Conservation (phyloP, 1,140 invertebrate genomes). For the Arion vulgaris region DNA sequence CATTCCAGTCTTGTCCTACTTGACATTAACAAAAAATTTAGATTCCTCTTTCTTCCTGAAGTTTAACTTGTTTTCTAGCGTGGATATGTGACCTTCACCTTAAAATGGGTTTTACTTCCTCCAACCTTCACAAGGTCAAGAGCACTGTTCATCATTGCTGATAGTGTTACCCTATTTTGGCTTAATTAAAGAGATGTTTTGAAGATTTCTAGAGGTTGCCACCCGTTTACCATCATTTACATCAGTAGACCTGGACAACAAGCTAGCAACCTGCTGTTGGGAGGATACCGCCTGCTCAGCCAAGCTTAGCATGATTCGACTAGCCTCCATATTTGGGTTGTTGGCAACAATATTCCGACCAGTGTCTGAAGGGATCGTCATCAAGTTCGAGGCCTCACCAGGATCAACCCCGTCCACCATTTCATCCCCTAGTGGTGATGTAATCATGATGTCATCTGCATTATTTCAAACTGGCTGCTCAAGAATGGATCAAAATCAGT, state of each 20-base stretch:
- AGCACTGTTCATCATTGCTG: not conserved
- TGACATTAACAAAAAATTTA: too few species aligned
- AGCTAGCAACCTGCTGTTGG: not conserved
- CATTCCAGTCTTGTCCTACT: too few species aligned
- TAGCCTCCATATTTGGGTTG: constrained; percentile 17
- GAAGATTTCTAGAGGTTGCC: not conserved
- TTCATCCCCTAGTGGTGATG: constrained; percentile 4
- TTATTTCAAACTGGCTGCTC: not conserved
- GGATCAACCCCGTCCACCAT: not conserved
- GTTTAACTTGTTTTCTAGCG: too few species aligned
- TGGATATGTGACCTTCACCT: not conserved
- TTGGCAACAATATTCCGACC: not conserved
- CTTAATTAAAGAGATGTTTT: not conserved
- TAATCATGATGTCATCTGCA: constrained; percentile 6
- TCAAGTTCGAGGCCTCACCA: constrained; percentile 20
- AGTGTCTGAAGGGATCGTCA: not conserved
- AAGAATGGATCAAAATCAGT: not conserved
- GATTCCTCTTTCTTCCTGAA: too few species aligned
- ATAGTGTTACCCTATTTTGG: not conserved
- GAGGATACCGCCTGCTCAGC: constrained; percentile 1
- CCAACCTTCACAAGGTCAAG: not conserved
- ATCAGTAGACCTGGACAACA: too few species aligned
- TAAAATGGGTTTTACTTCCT: not conserved
- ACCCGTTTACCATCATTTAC: not conserved
- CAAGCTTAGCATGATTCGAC: constrained; percentile 30